Conservation (phyloP, 2,113 vertebrate species). For the Vidua macroura region DNA sequence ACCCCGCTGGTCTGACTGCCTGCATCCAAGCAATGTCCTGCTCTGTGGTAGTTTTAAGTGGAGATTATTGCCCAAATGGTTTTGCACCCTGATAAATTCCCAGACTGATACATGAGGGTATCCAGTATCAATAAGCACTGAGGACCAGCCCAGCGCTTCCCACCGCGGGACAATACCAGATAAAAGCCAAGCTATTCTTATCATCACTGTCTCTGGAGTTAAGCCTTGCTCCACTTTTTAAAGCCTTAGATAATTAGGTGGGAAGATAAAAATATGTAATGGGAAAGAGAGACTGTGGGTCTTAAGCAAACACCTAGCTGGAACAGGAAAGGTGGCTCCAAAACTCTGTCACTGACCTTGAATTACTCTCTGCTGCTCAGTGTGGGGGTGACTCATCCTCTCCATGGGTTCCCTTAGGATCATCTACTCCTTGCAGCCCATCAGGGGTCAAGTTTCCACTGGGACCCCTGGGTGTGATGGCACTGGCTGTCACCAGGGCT, state of each 20-base stretch:
- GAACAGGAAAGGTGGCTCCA: neutral
- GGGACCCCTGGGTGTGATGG: neutral
- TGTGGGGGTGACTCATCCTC: neutral
- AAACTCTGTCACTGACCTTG: neutral
- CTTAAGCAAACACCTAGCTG: neutral
- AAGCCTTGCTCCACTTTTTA: slow-evolving; percentile 17
- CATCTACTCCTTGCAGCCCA: neutral
- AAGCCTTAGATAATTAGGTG: neutral
- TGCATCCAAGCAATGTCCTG: neutral
- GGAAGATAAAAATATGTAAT: neutral
- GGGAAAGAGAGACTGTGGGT: neutral
- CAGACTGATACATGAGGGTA: neutral
- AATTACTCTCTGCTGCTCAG: neutral
- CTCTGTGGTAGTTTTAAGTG: accelerated
- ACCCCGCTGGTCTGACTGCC: accelerated
- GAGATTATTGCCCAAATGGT: neutral
- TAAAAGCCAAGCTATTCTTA: slow-evolving; percentile 25
- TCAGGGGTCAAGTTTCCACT: neutral
- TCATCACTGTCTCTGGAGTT: neutral
- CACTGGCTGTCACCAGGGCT: neutral
- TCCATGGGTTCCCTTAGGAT: neutral
- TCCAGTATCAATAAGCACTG: neutral
- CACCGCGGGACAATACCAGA: neutral
- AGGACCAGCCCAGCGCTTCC: neutral
- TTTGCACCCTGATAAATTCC: neutral